Percentiles rank a stretch among this genome's conserved stretches.
phyloP scores from a whole-genome alignment of 2,888 invertebrate species.

The Zygaena filipendulae region DNA sequence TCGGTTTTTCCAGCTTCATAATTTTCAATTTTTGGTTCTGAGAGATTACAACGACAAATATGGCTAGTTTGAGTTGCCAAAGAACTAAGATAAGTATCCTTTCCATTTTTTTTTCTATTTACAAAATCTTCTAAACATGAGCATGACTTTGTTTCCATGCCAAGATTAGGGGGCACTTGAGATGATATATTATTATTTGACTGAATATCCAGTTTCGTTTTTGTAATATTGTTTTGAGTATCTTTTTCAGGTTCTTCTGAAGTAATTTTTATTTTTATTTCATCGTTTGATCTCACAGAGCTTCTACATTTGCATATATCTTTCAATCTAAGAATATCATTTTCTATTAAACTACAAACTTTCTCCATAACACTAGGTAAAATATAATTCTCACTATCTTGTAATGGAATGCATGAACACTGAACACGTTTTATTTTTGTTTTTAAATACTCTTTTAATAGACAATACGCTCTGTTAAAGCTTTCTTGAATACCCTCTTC shows the following conservation, averaged over 20 bases:
- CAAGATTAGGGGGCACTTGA: too few relatives aligned
- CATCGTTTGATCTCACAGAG: constrained; percentile 3
- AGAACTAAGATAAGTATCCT: too few relatives aligned
- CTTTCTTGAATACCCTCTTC: constrained; percentile 25
- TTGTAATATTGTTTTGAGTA: constrained; percentile 6
- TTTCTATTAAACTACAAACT: constrained; percentile 43
- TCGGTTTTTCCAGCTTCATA: too few relatives aligned
- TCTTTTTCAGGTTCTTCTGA: constrained; percentile 4
- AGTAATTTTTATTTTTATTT: not conserved
- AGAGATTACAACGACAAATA: too few relatives aligned
- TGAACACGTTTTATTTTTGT: constrained; percentile 46
- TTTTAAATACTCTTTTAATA: constrained; percentile 54
- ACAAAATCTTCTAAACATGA: too few relatives aligned
- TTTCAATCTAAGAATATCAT: constrained; percentile 47
- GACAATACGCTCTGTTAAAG: constrained; percentile 46
- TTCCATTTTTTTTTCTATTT: too few relatives aligned
- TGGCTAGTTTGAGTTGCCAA: too few relatives aligned
- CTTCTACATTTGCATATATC: constrained; percentile 28
- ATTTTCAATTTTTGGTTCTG: too few relatives aligned
- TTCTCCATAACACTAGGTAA: constrained; percentile 37
- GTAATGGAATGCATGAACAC: constrained; percentile 29
- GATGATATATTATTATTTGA: too few relatives aligned
- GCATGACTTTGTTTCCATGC: too few relatives aligned
- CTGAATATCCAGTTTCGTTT: too few relatives aligned
- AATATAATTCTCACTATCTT: constrained; percentile 23